Evolutionary conservation across 2,797 vertebrate genomes (phyloP).

Genomic region (Dendrocincla fuliginosa): DNA sequence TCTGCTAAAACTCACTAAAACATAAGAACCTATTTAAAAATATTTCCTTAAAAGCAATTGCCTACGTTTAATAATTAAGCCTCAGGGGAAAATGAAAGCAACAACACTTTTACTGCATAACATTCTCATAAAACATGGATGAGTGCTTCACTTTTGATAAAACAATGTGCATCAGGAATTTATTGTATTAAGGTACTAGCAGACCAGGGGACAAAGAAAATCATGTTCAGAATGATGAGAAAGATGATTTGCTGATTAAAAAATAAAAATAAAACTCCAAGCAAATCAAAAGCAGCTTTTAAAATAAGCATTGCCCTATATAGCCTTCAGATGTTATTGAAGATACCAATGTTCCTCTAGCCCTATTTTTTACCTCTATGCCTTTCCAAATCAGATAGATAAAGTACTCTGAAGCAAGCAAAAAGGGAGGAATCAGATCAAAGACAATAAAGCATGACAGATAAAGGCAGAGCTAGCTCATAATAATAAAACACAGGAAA

Average conservation of each 20-base stretch:
- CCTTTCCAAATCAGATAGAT: not conserved
- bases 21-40: not conserved
- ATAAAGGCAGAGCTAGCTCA: not conserved
- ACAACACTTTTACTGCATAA: not conserved
- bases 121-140: conserved; percentile 14
- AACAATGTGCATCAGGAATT: not conserved
- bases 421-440: conserved; percentile 3
- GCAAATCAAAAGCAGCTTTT: not conserved
- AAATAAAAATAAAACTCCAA: not conserved
- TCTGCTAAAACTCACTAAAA: conserved; percentile 1
- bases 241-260: not conserved
- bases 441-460: conserved; percentile 17
- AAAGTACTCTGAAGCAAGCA: not conserved
- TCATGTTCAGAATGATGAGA: not conserved
- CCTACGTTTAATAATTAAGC: conserved; percentile 21
- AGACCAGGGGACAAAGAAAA: conserved; percentile 11
- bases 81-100: conserved; percentile 37
- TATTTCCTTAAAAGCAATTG: conserved; percentile 19
- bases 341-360: not conserved
- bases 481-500: not conserved
- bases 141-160: not conserved
- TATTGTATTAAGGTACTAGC: not conserved
- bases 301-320: not conserved
- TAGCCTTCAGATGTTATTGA: not conserved
- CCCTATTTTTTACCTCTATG: not conserved